These are phyloP conservation scores for Nemapogon koenigi DNA, from an alignment of 2,888 invertebrate species.

Conservation along the genomic window DNA sequence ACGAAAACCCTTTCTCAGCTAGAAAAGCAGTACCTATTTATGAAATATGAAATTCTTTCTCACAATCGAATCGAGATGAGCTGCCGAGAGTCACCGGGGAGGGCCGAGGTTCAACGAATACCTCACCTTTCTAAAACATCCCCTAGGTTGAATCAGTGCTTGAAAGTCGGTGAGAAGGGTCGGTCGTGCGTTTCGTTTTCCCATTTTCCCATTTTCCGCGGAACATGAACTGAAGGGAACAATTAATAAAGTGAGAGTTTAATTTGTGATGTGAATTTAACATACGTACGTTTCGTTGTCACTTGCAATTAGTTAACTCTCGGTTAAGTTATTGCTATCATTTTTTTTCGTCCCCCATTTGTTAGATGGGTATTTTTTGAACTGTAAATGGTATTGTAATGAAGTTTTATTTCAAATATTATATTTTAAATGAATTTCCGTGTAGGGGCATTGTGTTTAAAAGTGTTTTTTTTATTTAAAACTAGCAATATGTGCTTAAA, in stretches of 20 bases:
- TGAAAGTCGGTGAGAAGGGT: slow-evolving; percentile 33
- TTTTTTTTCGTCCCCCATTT: too few relatives aligned
- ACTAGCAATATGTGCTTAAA: too few relatives aligned
- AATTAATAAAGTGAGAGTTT: slow-evolving; percentile 5
- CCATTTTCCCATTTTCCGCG: not conserved
- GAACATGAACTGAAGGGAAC: not conserved
- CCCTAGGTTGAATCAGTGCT: slow-evolving; percentile 59
- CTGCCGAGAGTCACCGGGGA: slow-evolving; percentile 38
- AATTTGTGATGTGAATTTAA: slow-evolving; percentile 10
- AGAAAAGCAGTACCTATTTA: slow-evolving; percentile 18
- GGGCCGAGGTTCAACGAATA: slow-evolving; percentile 42
- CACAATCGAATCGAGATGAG: slow-evolving; percentile 55
- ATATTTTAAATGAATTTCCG: too few relatives aligned
- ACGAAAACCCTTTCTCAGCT: slow-evolving; percentile 8
- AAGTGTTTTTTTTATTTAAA: too few relatives aligned
- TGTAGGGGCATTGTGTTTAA: too few relatives aligned
- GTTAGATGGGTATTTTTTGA: too few relatives aligned
- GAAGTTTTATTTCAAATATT: not conserved
- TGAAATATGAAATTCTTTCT: slow-evolving; percentile 48
- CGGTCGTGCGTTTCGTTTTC: slow-evolving; percentile 19
- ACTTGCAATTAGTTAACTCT: slow-evolving; percentile 1
- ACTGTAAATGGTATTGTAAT: too few relatives aligned
- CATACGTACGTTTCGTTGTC: not conserved
- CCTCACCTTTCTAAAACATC: slow-evolving; percentile 55
- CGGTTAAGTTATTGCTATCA: slow-evolving; percentile 2